Percentiles rank a stretch among this genome's conserved stretches.
phyloP scores from a whole-genome alignment of 1,140 invertebrate species.

The Zaprionus tsacasi region DNA sequence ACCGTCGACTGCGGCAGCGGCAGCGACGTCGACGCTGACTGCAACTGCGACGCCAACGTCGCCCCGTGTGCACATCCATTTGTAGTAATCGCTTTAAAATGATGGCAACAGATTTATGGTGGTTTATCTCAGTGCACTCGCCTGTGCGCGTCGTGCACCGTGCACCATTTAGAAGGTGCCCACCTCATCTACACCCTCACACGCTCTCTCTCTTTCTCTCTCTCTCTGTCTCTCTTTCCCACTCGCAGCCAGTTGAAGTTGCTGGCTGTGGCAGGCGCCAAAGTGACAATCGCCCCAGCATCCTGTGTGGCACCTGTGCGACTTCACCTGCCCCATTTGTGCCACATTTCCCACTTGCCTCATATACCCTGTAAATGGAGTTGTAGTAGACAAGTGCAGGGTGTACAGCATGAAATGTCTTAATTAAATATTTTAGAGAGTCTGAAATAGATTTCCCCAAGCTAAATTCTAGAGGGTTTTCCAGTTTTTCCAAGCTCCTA shows the following conservation, averaged over 20 bases:
- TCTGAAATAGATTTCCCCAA: not conserved
- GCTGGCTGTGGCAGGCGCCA: constrained; percentile 51
- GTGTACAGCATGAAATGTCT: not conserved
- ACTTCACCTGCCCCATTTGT: constrained; percentile 37
- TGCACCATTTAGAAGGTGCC: constrained; percentile 53
- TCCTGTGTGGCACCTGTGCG: constrained; percentile 39
- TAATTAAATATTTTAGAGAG: not conserved
- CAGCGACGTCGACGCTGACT: not conserved
- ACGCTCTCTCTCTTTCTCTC: not conserved
- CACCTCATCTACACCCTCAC: constrained; percentile 28
- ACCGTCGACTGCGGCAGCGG: constrained; percentile 13
- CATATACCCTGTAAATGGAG: constrained; percentile 5
- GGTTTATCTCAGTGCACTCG: constrained; percentile 81
- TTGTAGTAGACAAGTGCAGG: not conserved
- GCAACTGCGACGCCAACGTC: constrained; percentile 16
- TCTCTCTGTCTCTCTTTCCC: not conserved
- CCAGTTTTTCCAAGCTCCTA: no score
- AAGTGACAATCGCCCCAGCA: constrained; percentile 66
- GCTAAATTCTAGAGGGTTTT: no score
- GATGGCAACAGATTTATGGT: constrained; percentile 83
- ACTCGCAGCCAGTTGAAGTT: not conserved
- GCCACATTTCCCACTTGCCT: constrained; percentile 12
- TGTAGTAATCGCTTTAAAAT: constrained; percentile 83
- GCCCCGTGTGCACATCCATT: constrained; percentile 79
- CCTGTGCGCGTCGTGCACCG: constrained; percentile 38